A percentile compares a stretch with the other conserved stretches of the same genome.
phyloP scores from a whole-genome alignment of 2,797 vertebrate genomes.

The Sternarchorhynchus goeldii region DNA sequence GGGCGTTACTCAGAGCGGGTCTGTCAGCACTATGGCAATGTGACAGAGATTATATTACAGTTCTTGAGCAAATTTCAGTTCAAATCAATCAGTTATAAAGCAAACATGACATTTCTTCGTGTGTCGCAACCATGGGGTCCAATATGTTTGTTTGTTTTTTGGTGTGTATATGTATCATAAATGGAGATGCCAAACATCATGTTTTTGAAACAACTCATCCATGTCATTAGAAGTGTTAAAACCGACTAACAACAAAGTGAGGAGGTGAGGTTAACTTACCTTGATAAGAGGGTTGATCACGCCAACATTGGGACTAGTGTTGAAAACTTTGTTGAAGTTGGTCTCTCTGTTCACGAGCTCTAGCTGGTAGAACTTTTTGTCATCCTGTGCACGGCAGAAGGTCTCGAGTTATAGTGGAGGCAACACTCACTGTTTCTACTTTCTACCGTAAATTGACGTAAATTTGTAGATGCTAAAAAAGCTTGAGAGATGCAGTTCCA shows the following conservation, averaged over 20 bases:
- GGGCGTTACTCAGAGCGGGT: neutral
- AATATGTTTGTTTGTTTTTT: neutral
- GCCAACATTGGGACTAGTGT: slow-evolving; percentile 95
- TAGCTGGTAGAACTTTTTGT: slow-evolving; percentile 99
- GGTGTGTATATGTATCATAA: neutral
- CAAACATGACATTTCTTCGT: neutral
- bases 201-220: neutral
- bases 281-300: slow-evolving; percentile 98
- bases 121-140: neutral
- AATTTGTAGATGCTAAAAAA: too few species aligned
- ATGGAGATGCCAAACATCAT: slow-evolving; percentile 1
- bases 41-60: neutral
- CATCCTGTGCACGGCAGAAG: slow-evolving; percentile 80
- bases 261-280: slow-evolving; percentile 68
- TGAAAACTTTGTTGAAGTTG: slow-evolving; percentile 99
- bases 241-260: neutral
- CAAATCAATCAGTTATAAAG: too few species aligned
- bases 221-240: neutral
- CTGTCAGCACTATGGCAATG: neutral
- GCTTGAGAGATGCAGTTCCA: too few species aligned
- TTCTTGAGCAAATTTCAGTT: neutral
- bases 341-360: slow-evolving; percentile 99
- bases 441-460: too few species aligned
- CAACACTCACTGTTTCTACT: too few species aligned
- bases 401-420: neutral